A percentile compares a stretch with the other conserved stretches of the same genome.
Conservation (phyloP, 2,888 invertebrate genomes). For the Nymphalis c-album region DNA sequence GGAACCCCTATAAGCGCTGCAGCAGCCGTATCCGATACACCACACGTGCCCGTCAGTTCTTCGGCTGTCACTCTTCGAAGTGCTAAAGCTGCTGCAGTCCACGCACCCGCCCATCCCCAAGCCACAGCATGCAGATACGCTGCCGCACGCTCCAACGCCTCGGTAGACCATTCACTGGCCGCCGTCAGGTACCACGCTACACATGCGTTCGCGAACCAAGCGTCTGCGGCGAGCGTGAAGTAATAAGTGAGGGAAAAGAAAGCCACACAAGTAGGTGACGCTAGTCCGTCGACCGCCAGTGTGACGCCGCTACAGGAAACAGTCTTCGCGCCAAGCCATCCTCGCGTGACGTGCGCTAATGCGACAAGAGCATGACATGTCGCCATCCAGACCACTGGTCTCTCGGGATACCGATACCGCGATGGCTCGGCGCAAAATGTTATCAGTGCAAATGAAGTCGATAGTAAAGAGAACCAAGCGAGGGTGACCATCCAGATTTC, state of each 20-base stretch:
- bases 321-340: slow-evolving; percentile 77
- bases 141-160: slow-evolving; percentile 92
- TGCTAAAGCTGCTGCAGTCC: slow-evolving; percentile 91
- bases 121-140: slow-evolving; percentile 92
- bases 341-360: slow-evolving; percentile 86
- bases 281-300: slow-evolving; percentile 74
- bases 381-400: slow-evolving; percentile 94
- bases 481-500: slow-evolving; percentile 89
- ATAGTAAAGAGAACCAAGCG: slow-evolving; percentile 88
- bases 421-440: slow-evolving; percentile 95
- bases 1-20: slow-evolving; percentile 84
- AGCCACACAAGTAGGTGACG: slow-evolving; percentile 84
- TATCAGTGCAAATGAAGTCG: slow-evolving; percentile 90
- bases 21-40: slow-evolving; percentile 83
- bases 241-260: slow-evolving; percentile 89
- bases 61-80: slow-evolving; percentile 89
- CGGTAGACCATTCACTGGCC: slow-evolving; percentile 95
- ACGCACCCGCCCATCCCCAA: slow-evolving; percentile 93
- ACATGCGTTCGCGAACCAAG: slow-evolving; percentile 94
- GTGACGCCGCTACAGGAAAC: slow-evolving; percentile 64
- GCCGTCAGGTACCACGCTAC: slow-evolving; percentile 95
- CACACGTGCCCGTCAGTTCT: slow-evolving; percentile 91
- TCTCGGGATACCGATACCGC: slow-evolving; percentile 95
- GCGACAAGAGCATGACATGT: slow-evolving; percentile 92
- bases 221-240: slow-evolving; percentile 88